Percentiles rank a stretch among this genome's conserved stretches.
Evolutionary conservation across 2,113 vertebrate genomes (phyloP).

Genomic region (Synodontis membranacea): DNA sequence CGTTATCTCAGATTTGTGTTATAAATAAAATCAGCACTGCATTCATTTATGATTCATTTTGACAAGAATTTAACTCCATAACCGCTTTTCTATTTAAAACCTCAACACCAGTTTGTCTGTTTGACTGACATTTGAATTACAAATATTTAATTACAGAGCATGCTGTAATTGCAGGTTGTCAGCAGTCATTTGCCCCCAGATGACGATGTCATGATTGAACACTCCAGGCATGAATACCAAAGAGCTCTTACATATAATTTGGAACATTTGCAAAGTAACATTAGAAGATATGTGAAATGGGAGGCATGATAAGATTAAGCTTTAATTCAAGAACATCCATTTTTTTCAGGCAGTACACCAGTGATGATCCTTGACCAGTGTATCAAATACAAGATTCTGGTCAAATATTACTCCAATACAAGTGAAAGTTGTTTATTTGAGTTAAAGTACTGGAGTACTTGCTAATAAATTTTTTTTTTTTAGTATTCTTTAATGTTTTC

Average conservation of each 20-base stretch:
- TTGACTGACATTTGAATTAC: slow-evolving; percentile 13
- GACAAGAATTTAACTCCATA: not conserved
- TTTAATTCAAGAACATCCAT: not conserved
- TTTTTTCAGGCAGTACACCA: not conserved
- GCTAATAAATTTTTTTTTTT: no score
- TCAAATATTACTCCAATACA: no score
- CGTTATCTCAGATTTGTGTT: not conserved
- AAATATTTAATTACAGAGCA: slow-evolving; percentile 29
- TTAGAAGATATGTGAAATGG: not conserved
- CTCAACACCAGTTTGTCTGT: not conserved
- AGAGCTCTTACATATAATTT: slow-evolving; percentile 8
- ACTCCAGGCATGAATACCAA: slow-evolving; percentile 1
- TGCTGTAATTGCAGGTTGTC: slow-evolving; percentile 23
- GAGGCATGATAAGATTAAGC: not conserved
- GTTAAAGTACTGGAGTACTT: no score
- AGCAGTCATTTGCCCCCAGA: slow-evolving; percentile 7
- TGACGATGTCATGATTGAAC: slow-evolving; percentile 19
- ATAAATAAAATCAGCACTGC: not conserved
- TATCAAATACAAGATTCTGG: not conserved
- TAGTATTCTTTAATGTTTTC: no score
- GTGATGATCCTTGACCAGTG: not conserved
- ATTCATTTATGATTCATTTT: not conserved
- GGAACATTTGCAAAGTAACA: slow-evolving; percentile 6
- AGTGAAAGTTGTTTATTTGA: no score
- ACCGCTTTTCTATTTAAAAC: not conserved